A percentile compares a stretch with the other conserved stretches of the same genome.
Conservation (phyloP, 2,113 vertebrate species). For the Sinocyclocheilus rhinocerous region DNA sequence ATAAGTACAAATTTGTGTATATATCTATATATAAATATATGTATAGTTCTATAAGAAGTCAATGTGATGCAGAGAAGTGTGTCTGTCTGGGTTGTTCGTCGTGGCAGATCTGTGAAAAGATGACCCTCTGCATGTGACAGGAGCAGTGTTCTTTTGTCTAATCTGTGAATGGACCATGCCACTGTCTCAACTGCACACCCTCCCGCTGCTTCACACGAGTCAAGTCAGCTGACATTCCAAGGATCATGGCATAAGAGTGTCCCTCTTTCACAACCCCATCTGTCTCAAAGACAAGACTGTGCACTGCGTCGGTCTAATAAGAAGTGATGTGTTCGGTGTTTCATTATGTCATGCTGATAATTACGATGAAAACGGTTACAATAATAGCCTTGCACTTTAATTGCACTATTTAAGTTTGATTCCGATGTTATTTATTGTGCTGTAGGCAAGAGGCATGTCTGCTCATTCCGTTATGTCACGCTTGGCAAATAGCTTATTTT, state of each 20-base stretch:
- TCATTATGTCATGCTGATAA: constrained; percentile 41
- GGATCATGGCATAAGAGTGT: constrained; percentile 38
- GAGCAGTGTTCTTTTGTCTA: constrained; percentile 39
- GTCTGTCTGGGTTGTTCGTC: constrained; percentile 44
- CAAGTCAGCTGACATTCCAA: constrained; percentile 59
- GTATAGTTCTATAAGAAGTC: constrained; percentile 48
- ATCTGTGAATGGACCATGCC: constrained; percentile 48
- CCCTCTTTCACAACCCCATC: constrained; percentile 36
- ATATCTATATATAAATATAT: constrained; percentile 47
- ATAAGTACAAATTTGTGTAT: constrained; percentile 37
- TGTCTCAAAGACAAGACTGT: constrained; percentile 38
- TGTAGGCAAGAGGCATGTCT: constrained; percentile 57
- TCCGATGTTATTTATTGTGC: constrained; percentile 57
- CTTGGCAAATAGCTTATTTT: constrained; percentile 4
- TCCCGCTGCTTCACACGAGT: constrained; percentile 6
- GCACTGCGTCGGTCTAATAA: constrained; percentile 25
- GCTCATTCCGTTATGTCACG: constrained; percentile 39
- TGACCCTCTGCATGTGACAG: constrained; percentile 47
- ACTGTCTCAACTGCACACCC: constrained; percentile 41
- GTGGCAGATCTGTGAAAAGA: constrained; percentile 46
- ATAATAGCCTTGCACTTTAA: constrained; percentile 66
- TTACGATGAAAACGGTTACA: constrained; percentile 48
- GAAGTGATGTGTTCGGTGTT: constrained; percentile 45
- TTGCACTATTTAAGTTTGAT: constrained; percentile 58
- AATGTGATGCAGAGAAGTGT: constrained; percentile 49